phyloP scores from a whole-genome alignment of 2,888 invertebrate species.

The Chymomyza fuscimana region DNA sequence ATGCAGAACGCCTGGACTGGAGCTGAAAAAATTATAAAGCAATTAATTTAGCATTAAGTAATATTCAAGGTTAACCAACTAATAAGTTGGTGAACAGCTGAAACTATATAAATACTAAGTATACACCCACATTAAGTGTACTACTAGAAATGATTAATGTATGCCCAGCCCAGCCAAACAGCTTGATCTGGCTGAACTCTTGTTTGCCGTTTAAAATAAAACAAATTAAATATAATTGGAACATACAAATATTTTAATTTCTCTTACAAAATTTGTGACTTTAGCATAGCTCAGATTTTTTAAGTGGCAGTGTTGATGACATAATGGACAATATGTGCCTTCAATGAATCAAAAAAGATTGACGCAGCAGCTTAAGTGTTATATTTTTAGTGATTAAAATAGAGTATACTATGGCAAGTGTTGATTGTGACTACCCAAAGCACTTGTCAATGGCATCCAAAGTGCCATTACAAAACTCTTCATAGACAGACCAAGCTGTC shows the following conservation, averaged over 20 bases:
- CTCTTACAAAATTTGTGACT: conserved; percentile 4
- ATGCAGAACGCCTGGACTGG: conserved; percentile 85
- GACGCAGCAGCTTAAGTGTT: conserved; percentile 7
- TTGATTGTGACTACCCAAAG: conserved; percentile 37
- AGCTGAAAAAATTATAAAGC: conserved; percentile 81
- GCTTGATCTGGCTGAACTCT: background rate
- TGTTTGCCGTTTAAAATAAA: background rate
- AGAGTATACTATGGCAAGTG: too few species aligned
- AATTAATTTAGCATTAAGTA: conserved; percentile 19
- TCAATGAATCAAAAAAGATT: conserved; percentile 5
- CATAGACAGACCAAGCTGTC: conserved; percentile 77
- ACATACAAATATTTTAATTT: conserved; percentile 25
- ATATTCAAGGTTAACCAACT: background rate
- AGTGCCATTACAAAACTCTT: conserved; percentile 72
- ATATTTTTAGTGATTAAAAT: background rate
- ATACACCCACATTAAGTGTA: background rate
- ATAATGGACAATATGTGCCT: conserved; percentile 12
- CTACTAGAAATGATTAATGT: background rate
- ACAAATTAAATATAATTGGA: background rate
- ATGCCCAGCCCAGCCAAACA: background rate
- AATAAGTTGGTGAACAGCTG: background rate
- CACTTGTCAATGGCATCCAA: conserved; percentile 54
- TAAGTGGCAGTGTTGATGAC: conserved; percentile 56
- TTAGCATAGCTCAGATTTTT: conserved; percentile 12
- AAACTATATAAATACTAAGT: background rate